Evolutionary conservation across 2,113 vertebrate species (phyloP), one percentile per base, ranked within the genome.

Genomic region (Beaufortia kweichowensis): DNA sequence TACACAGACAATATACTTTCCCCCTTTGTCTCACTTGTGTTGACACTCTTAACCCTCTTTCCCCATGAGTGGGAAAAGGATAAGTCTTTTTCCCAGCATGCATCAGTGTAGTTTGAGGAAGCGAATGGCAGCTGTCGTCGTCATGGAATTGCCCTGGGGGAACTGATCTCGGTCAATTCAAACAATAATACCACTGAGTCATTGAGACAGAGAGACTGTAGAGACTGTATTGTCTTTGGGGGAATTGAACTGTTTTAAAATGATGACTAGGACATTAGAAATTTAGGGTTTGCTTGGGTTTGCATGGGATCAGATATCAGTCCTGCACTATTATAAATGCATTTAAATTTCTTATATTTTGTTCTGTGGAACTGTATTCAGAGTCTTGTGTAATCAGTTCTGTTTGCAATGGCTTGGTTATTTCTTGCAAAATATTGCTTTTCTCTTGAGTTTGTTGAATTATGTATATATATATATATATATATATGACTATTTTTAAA

Each of bases 131-230:
- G 77, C 73, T 84, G 70, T 69, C 75, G 31, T 77, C 84, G 84
- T 87, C 87, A 86, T 83, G 80, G 77, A 84, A 75, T 56, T 65
- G 75, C 62, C 84, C 77, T 24, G 61, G n/a, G 50, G 57, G 79
- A 88, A 66, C 82, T 73, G 74, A 76, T 77, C 76, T 85, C 84
- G 87, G 84, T 83, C 70, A 62, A 29, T 66, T 76, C 39, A 3
- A 79, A 81, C 77, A 79, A 87, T 83, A 84, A 84, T 66, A 64
- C 57, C 71, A 75, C 29, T 24, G 79, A 46, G 72, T 66, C 28
- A 71, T 65, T 76, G 24, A 71, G 60, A 31, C 76, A 68, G 33
- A 79, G 35, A 53, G 82, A 67, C n/a, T n/a, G n/a, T n/a, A n/a
- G 28, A 59, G 65, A 35, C 11, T n/a, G 11, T 56, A 33, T 75